Conservation (phyloP, 1,140 invertebrate species). For the Meloidogyne chitwoodi region DNA sequence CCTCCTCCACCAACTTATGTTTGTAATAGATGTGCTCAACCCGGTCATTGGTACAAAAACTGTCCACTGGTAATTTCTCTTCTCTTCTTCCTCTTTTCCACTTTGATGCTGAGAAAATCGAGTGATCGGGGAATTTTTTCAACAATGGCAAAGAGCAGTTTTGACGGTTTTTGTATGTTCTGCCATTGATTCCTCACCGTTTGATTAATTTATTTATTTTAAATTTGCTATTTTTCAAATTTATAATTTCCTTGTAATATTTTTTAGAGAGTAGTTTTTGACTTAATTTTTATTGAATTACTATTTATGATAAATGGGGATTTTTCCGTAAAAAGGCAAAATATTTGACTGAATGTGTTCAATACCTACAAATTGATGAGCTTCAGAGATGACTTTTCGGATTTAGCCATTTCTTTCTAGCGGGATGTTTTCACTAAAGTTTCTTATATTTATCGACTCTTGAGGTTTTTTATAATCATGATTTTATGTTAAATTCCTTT, state of each 20-base stretch:
- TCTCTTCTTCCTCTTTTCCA: slow-evolving; percentile 12
- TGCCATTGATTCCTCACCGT: not conserved
- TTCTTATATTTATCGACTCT: too few species aligned
- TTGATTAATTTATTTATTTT: not conserved
- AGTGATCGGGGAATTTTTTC: not conserved
- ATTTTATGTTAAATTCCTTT: too few species aligned
- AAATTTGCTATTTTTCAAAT: not conserved
- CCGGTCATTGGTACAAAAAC: slow-evolving; percentile 91
- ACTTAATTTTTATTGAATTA: not conserved
- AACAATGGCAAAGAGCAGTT: not conserved
- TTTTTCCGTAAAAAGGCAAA: too few species aligned
- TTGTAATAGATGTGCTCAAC: slow-evolving; percentile 84
- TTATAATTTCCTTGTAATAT: not conserved
- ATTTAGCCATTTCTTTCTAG: not conserved
- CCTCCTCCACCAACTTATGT: slow-evolving; percentile 81
- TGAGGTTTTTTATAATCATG: too few species aligned
- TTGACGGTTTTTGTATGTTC: not conserved
- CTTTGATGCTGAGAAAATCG: not conserved
- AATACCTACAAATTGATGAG: not conserved
- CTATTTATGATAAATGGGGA: too few species aligned
- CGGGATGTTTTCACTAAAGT: too few species aligned
- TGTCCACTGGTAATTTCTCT: slow-evolving; percentile 72
- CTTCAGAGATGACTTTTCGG: not conserved
- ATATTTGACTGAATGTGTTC: not conserved
- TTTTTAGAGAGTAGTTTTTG: not conserved